These are phyloP conservation scores for Lottia scabra DNA, from an alignment of 2,888 invertebrate genomes.

Conservation along the genomic window DNA sequence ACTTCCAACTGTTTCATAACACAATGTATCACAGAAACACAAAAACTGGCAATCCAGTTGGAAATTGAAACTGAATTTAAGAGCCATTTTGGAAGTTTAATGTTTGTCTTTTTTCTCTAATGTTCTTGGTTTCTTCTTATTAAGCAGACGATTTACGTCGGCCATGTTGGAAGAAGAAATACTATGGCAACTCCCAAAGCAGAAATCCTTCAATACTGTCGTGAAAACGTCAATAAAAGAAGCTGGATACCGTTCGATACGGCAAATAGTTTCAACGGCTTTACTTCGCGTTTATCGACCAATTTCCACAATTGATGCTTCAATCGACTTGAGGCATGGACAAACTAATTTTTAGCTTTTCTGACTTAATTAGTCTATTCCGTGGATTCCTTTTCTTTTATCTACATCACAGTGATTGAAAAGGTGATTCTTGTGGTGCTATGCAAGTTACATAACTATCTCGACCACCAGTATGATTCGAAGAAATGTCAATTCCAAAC, in stretches of 20 bases:
- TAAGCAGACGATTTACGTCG: background rate
- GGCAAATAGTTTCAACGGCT: constrained; percentile 3
- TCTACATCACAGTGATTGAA: background rate
- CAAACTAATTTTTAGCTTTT: constrained; percentile 7
- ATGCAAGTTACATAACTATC: too few species aligned
- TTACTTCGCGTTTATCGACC: constrained; percentile 2
- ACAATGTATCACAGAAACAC: too few species aligned
- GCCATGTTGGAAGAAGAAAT: background rate
- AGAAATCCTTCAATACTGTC: constrained; percentile 3
- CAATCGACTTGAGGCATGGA: constrained; percentile 3
- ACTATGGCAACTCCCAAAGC: background rate
- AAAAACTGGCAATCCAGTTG: too few species aligned
- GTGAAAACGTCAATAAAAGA: constrained; percentile 1
- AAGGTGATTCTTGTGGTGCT: too few species aligned
- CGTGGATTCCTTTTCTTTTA: background rate
- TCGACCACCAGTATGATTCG: too few species aligned
- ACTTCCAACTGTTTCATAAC: too few species aligned
- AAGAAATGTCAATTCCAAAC: too few species aligned
- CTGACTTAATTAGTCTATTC: background rate
- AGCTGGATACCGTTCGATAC: constrained; percentile 1
- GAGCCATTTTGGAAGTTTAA: too few species aligned
- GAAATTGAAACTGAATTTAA: too few species aligned
- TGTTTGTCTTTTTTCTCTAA: too few species aligned
- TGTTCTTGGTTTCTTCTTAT: background rate
- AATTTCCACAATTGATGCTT: constrained; percentile 5